Percentiles rank a stretch among this genome's conserved stretches.
Conservation (phyloP, 1,140 invertebrate species). For the Augochlora pura region DNA sequence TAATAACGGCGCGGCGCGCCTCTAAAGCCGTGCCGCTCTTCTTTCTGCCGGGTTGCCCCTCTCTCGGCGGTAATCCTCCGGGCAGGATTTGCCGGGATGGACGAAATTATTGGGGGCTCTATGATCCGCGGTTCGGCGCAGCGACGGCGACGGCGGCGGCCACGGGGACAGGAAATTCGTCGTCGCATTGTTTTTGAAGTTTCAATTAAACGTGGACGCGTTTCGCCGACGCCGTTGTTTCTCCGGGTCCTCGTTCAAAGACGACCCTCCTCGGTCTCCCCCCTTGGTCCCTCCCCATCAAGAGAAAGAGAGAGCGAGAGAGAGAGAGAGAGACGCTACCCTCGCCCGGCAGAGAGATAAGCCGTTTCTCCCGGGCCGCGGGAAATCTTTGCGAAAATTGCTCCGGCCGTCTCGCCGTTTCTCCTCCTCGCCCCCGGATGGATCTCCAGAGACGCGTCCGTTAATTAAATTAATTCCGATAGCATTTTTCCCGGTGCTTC, state of each 20-base stretch:
- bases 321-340: too few relatives aligned
- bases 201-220: constrained; percentile 27
- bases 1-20: constrained; percentile 45
- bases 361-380: background rate
- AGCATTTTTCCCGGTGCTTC: constrained; percentile 14
- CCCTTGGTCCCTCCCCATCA: too few relatives aligned
- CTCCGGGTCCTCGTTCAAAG: background rate
- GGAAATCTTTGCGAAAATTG: constrained; percentile 19
- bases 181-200: constrained; percentile 29
- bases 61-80: constrained; percentile 8
- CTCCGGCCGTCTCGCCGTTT: background rate
- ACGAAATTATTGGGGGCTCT: constrained; percentile 47
- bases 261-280: background rate
- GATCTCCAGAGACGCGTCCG: constrained; percentile 21
- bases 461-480: constrained; percentile 29
- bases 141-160: background rate
- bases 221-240: background rate
- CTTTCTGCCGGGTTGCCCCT: background rate
- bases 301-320: too few relatives aligned
- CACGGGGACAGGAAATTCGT: constrained; percentile 11
- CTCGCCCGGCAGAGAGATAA: background rate
- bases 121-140: background rate
- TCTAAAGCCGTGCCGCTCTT: background rate
- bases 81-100: constrained; percentile 19
- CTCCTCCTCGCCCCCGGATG: background rate